Evolutionary conservation across 2,113 vertebrate species (phyloP), one percentile per base, ranked within the genome.

Genomic region (Rhinoderma darwinii): DNA sequence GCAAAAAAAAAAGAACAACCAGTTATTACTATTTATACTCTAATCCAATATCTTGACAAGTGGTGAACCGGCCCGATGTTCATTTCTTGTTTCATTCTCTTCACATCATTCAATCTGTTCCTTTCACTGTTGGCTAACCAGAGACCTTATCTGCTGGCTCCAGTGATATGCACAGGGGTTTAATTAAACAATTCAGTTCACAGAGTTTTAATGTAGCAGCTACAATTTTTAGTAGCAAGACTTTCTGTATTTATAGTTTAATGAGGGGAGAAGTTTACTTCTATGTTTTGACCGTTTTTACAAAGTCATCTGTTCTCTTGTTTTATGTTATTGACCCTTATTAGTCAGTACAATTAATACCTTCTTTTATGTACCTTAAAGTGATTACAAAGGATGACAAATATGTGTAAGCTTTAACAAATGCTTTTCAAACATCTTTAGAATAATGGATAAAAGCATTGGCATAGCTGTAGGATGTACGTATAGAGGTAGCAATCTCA

Each of bases 121-220:
- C 14, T 56, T 56, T 66, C 61, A 70, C 18, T 0, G 0, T 20
- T 66, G 80, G 50, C 41, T 54, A n/a, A 27, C 88, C 68, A 80
- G 73, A 89, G 63, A 32, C 63, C 72, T 89, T 72, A 18, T 35
- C 77, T 63, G 1, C 27, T 17, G 44, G n/a, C 75, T 88, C 86
- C 63, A 0, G 0, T 86, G 20, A 32, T 59, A 83, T 86, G n/a
- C 37, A 1, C 70, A 14, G 17, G 30, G 63, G 85, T 14, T 0
- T 89, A 90, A 0, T 68, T 27, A 90, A 89, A 89, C 10, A 50
- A 81, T 5, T 86, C 50, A 32, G n/a, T 4, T 82, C 3, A 8
- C 84, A 81, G 41, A 70, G 9, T 56, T 17, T 68, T 51, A 84
- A 86, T 70, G 84, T 86, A 41, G 74, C 27, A 5, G 25, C 41